Base-by-base conservation (phyloP, 2,797 vertebrate genomes). In the Phrynocephalus vlangalii region DNA sequence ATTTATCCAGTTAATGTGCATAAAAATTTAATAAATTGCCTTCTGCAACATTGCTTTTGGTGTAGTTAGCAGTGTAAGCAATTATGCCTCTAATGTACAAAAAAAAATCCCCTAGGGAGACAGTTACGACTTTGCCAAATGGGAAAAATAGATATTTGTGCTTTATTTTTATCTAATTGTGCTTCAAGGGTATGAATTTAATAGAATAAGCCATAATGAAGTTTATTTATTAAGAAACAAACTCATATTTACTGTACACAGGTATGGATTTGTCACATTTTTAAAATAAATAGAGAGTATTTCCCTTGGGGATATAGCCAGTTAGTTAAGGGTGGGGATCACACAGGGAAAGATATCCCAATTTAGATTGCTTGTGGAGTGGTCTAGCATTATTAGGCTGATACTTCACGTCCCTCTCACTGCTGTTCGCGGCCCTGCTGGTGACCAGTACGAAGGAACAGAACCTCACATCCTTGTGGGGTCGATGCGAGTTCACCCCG, bases 1-100 rank as follows among this genome's bases (percentile, higher is more conserved):
- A 92, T 95, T 92, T 93, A 88, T 91, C 89, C 75, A 89, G 91
- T 92, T 93, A 96, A 85, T 9, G 85, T 56, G 82, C 94, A 90
- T 89, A 91, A 94, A 91, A 95, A 91, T 89, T 28, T 89, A 91
- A 95, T 92, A 92, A 92, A 90, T 91, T 44, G 93, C 81, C 91
- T 91, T 79, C 88, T 9, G 26, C 82, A 89, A 85, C 72, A 91
- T 88, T 0, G 1, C 83, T 94, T 94, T 92, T 89, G 73, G 84
- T 94, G 81, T 86, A 89, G 71, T 86, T 90, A 89, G 26, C 18
- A 88, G 30, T 44, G 44, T 86, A 87, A 86, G 89, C 72, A 92
- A 92, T 86, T 91, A 89, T 88, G 89, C 89, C 20, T 66, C 70
- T 68, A 90, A 92, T 73, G 24, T 79, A 85, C 79, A 86, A 60